Base-by-base conservation (phyloP, 2,797 vertebrate species). In the Malurus splendens region DNA sequence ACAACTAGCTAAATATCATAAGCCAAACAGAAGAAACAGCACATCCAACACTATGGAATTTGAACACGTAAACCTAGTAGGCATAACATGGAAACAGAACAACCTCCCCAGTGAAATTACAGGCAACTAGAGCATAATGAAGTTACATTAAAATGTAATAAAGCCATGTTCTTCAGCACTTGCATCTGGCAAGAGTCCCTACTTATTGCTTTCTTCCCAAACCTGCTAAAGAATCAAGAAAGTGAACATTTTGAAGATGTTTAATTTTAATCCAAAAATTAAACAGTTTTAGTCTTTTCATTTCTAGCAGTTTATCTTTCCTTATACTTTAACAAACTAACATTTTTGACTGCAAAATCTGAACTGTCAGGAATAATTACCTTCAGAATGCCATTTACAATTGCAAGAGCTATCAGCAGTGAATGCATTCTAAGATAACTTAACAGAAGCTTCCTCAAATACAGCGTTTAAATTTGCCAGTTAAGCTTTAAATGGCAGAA, bases 111-210 rank as follows among this genome's bases (percentile, higher is more conserved):
- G 74, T 56, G 54, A 86, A 87, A 72, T 74, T 54, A 68, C 79
- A 55, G 19, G 41, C 54, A 85, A 88, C 66, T 68, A 92, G 66
- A 92, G 72, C 74, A 90, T 72, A 91, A 94, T 23, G 28, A 83
- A 92, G 77, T 47, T 79, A 60, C 68, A 92, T 59, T 82, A 90
- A 90, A 86, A 86, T 51, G 52, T 54, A 65, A 77, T 56, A 86
- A 81, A 61, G 52, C 18, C 20, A 78, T 30, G 8, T 67, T 81
- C 56, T 62, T 89, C 56, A 76, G 44, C 41, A 42, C 18, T 70
- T 85, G 51, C 12, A 86, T 42, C 33, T 81, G 51, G 36, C 44
- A 59, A 65, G 10, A 67, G 22, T 30, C 42, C 8, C 30, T 75
- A 55, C 42, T 64, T 67, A 74, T 8, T 64, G 32, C 28, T 72